Evolutionary conservation across 2,888 invertebrate species (phyloP).

Genomic region (Phengaris arion): DNA sequence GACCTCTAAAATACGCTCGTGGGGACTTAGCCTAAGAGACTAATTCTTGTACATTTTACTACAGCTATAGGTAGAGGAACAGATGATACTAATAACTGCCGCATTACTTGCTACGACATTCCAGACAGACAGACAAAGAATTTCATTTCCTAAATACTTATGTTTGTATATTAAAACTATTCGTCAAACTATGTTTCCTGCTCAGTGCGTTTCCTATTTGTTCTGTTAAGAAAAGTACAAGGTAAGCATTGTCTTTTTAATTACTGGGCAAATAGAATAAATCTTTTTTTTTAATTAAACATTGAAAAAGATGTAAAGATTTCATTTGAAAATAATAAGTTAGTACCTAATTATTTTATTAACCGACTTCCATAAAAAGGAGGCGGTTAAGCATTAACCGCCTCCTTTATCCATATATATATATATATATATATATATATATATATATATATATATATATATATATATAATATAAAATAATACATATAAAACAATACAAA

Average conservation of each 20-base stretch:
- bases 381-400: too few relatives aligned
- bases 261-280: not conserved
- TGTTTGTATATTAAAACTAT: conserved; percentile 20
- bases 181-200: conserved; percentile 23
- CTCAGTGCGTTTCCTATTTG: conserved; percentile 9
- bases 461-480: too few relatives aligned
- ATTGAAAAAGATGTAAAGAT: too few relatives aligned
- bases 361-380: too few relatives aligned
- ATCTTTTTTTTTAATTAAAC: too few relatives aligned
- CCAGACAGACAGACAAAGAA: not conserved
- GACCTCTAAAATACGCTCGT: too few relatives aligned
- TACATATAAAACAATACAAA: too few relatives aligned
- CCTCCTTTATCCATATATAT: too few relatives aligned
- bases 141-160: not conserved
- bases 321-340: too few relatives aligned
- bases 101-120: not conserved
- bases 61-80: not conserved
- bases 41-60: not conserved
- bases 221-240: not conserved
- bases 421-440: too few relatives aligned
- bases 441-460: too few relatives aligned
- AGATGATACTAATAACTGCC: conserved; percentile 14
- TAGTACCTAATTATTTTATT: too few relatives aligned
- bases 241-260: not conserved
- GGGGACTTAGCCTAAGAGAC: not conserved